phyloP scores from a whole-genome alignment of 2,888 invertebrate species.

The Brachyptera risi region DNA sequence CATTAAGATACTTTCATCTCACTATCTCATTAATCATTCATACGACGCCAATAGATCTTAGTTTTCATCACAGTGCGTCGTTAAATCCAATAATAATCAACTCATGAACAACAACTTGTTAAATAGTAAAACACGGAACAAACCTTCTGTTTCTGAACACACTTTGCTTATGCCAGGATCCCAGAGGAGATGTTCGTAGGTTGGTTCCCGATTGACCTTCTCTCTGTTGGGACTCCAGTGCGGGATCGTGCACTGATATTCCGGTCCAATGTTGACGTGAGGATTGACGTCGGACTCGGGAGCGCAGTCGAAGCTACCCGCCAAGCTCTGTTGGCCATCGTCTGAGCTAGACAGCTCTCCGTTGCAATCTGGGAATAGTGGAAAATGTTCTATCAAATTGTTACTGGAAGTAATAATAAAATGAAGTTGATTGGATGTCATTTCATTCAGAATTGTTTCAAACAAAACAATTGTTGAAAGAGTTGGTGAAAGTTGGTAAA shows the following conservation, averaged over 20 bases:
- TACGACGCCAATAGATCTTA: too few relatives aligned
- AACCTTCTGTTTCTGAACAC: slow-evolving; percentile 72
- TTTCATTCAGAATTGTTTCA: not conserved
- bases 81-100: too few relatives aligned
- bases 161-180: slow-evolving; percentile 72
- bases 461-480: too few relatives aligned
- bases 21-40: too few relatives aligned
- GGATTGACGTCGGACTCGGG: slow-evolving; percentile 57
- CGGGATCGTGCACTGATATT: slow-evolving; percentile 82
- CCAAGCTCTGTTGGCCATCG: slow-evolving; percentile 22
- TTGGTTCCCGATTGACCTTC: slow-evolving; percentile 46
- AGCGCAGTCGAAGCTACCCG: slow-evolving; percentile 40
- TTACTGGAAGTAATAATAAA: too few relatives aligned
- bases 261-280: slow-evolving; percentile 81
- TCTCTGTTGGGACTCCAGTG: slow-evolving; percentile 39
- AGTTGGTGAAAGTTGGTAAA: too few relatives aligned
- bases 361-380: too few relatives aligned
- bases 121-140: not conserved
- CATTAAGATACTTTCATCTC: too few relatives aligned
- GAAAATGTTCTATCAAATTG: too few relatives aligned
- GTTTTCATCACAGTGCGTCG: too few relatives aligned
- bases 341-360: slow-evolving; percentile 17
- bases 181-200: slow-evolving; percentile 74
- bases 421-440: too few relatives aligned
- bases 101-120: too few relatives aligned